Conservation (phyloP, 92 coral and sea anemone genomes). For the Chrysogorgia sp. region DNA sequence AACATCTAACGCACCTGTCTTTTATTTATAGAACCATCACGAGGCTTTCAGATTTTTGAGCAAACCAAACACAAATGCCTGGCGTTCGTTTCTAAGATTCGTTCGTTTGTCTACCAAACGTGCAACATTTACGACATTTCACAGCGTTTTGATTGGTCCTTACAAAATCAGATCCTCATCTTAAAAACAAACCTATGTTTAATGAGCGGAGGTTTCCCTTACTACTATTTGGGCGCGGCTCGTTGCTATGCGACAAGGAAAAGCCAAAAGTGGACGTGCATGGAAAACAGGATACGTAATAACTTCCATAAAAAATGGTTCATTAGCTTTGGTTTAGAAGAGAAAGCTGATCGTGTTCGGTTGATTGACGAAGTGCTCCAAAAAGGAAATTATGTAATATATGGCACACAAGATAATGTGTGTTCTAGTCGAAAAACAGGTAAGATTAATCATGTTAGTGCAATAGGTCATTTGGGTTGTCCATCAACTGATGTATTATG, state of each 20-base stretch:
- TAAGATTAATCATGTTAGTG: not conserved
- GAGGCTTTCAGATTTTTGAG: slow-evolving; percentile 35
- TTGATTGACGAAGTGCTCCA: not conserved
- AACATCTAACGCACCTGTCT: no score
- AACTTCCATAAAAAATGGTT: not conserved
- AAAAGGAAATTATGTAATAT: slow-evolving; percentile 13
- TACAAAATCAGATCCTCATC: not conserved
- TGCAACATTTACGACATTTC: slow-evolving; percentile 4
- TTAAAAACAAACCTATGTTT: not conserved
- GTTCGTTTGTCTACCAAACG: not conserved
- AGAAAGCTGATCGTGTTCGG: not conserved
- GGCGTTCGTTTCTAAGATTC: not conserved
- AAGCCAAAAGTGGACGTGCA: slow-evolving; percentile 20
- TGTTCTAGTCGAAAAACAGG: slow-evolving; percentile 17
- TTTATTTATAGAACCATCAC: not conserved
- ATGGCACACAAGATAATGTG: slow-evolving; percentile 28
- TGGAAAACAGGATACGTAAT: not conserved
- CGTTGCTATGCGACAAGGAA: slow-evolving; percentile 2
- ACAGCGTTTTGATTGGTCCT: slow-evolving; percentile 23
- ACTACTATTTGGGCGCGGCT: not conserved
- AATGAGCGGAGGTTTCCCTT: not conserved
- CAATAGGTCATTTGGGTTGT: no score
- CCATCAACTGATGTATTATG: no score
- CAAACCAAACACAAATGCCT: slow-evolving; percentile 12
- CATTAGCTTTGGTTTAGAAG: not conserved